These are phyloP conservation scores for Drosophila cardini DNA, from an alignment of 1,140 invertebrate genomes.

Conservation along the genomic window DNA sequence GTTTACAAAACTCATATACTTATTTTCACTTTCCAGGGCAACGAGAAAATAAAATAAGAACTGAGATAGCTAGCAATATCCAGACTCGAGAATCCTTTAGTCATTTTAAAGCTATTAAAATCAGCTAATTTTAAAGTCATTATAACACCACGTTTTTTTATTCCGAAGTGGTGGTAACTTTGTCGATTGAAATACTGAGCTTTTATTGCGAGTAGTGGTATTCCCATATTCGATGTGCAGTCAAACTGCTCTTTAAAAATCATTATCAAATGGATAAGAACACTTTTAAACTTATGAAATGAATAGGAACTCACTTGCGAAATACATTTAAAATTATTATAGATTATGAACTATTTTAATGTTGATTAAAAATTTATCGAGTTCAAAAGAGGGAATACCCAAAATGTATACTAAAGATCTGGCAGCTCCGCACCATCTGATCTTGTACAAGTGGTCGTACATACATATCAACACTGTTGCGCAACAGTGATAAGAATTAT, in stretches of 20 bases:
- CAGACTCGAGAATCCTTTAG: not conserved
- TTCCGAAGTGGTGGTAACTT: not conserved
- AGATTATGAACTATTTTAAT: too few relatives aligned
- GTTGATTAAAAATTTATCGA: not conserved
- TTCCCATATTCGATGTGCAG: not conserved
- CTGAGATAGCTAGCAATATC: not conserved
- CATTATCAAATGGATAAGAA: not conserved
- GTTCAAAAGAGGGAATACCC: not conserved
- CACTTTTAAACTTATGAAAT: too few relatives aligned
- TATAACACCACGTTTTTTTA: not conserved
- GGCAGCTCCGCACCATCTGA: slow-evolving; percentile 15
- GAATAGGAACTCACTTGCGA: too few relatives aligned
- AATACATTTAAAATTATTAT: too few relatives aligned
- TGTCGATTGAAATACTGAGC: not conserved
- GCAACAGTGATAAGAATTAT: slow-evolving; percentile 27
- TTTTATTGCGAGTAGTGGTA: not conserved
- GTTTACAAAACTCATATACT: not conserved
- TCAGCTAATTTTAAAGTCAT: not conserved
- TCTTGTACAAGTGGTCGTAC: slow-evolving; percentile 10
- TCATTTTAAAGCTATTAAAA: not conserved
- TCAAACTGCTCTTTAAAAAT: not conserved
- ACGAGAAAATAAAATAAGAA: not conserved
- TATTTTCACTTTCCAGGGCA: not conserved
- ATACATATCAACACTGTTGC: slow-evolving; percentile 23
- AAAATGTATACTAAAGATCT: not conserved